Evolutionary conservation across 2,888 invertebrate genomes (phyloP).

Genomic region (Sylvicola cinctus): DNA sequence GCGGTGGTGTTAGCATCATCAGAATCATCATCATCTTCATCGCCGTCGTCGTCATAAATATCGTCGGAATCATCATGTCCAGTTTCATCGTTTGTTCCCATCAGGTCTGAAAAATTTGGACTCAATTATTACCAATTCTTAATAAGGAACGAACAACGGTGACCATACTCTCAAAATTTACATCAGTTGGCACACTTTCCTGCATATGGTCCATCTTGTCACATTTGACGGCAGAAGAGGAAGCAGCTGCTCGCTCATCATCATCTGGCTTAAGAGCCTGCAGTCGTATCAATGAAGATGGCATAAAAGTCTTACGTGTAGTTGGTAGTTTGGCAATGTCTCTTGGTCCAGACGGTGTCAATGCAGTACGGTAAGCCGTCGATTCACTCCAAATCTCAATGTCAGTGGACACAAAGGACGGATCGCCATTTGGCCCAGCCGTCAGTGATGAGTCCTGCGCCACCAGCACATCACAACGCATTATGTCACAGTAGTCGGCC

Average conservation of each 20-base stretch:
- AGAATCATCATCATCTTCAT: constrained; percentile 29
- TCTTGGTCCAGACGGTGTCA: constrained; percentile 31
- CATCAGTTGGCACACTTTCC: too few species aligned
- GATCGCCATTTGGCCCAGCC: constrained; percentile 41
- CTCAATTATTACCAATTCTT: too few species aligned
- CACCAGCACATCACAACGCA: constrained; percentile 77
- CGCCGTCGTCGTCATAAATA: constrained; percentile 28
- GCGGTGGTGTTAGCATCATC: constrained; percentile 33
- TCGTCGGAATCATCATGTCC: constrained; percentile 21
- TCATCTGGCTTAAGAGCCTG: too few species aligned
- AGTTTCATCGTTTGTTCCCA: constrained; percentile 11
- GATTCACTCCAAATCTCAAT: constrained; percentile 69
- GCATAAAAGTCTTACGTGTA: constrained; percentile 1
- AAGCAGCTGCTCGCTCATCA: too few species aligned
- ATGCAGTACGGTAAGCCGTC: constrained; percentile 42
- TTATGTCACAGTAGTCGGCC: constrained; percentile 88
- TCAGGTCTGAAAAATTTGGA: constrained; percentile 11
- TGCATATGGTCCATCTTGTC: too few species aligned
- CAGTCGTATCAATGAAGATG: too few species aligned
- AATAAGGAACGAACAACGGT: too few species aligned
- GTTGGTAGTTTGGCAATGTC: constrained; percentile 27
- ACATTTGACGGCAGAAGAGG: too few species aligned
- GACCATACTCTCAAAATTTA: too few species aligned
- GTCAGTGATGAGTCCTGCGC: constrained; percentile 42
- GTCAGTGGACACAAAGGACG: constrained; percentile 48